phyloP scores from a whole-genome alignment of 1,140 invertebrate species.

The Caenorhabditis inopinata region DNA sequence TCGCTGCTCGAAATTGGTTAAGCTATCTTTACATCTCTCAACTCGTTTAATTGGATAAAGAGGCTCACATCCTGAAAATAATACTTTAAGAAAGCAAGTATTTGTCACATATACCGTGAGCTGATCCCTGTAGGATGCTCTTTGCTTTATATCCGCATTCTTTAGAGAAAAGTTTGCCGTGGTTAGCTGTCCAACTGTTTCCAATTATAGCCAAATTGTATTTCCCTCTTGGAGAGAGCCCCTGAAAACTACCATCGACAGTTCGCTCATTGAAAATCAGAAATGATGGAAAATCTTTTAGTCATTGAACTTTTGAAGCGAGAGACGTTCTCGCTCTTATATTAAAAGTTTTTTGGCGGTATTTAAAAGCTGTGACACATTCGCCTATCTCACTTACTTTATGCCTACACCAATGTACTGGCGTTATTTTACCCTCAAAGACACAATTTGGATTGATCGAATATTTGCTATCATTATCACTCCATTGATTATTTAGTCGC shows the following conservation, averaged over 20 bases:
- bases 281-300: too few relatives aligned
- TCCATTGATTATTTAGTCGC: background rate
- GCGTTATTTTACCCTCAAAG: background rate
- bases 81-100: background rate
- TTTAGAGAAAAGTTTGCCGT: background rate
- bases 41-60: background rate
- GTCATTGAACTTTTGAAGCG: too few relatives aligned
- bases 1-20: background rate
- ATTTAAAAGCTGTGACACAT: too few relatives aligned
- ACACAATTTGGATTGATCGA: background rate
- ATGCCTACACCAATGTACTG: background rate
- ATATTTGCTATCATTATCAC: background rate
- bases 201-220: conserved; percentile 1
- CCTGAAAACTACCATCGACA: background rate
- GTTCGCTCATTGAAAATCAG: too few relatives aligned
- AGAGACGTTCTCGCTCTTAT: too few relatives aligned
- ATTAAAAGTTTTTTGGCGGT: too few relatives aligned
- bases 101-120: background rate
- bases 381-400: background rate
- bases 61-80: conserved; percentile 3
- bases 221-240: background rate
- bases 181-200: background rate
- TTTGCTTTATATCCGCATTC: background rate
- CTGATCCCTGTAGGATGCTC: background rate
- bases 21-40: background rate